A percentile compares a stretch with the other conserved stretches of the same genome.
phyloP scores from a whole-genome alignment of 2,797 vertebrate species.

The Falco naumanni region DNA sequence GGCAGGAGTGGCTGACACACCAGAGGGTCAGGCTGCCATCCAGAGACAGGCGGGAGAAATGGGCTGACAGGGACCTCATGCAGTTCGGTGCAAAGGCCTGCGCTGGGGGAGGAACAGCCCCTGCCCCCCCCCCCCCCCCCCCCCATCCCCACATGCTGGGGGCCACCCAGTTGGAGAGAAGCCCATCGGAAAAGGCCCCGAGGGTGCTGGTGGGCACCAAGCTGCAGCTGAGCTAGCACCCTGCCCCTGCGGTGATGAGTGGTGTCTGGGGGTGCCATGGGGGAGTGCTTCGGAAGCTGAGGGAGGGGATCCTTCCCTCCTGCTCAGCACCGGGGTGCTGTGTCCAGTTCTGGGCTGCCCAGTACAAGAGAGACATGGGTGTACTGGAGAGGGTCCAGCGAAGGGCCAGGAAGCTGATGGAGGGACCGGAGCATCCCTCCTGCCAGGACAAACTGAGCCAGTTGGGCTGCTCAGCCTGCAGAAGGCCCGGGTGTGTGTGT shows the following conservation, averaged over 20 bases:
- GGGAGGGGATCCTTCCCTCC: neutral
- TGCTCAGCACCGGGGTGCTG: neutral
- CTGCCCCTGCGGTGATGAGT: no score
- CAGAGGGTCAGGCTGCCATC: neutral
- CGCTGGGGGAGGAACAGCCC: neutral
- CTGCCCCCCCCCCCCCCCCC: no score
- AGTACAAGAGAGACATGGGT: neutral
- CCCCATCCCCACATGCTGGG: neutral
- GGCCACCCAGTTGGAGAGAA: neutral
- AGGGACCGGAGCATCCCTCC: neutral
- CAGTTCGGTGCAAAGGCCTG: neutral
- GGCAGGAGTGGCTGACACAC: neutral
- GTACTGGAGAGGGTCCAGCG: neutral
- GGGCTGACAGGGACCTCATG: neutral
- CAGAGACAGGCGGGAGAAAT: neutral
- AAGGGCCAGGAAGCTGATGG: fast-evolving
- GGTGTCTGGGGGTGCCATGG: neutral
- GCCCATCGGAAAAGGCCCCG: neutral
- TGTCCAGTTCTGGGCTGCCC: neutral
- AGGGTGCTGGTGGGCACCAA: neutral
- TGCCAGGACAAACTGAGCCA: neutral
- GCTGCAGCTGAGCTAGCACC: neutral
- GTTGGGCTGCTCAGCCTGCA: neutral
- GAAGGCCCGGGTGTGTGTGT: neutral
- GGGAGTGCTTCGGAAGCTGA: neutral